Percentiles rank a stretch among this genome's conserved stretches.
Evolutionary conservation across 2,888 invertebrate genomes (phyloP).

Genomic region (Mythimna albipuncta): DNA sequence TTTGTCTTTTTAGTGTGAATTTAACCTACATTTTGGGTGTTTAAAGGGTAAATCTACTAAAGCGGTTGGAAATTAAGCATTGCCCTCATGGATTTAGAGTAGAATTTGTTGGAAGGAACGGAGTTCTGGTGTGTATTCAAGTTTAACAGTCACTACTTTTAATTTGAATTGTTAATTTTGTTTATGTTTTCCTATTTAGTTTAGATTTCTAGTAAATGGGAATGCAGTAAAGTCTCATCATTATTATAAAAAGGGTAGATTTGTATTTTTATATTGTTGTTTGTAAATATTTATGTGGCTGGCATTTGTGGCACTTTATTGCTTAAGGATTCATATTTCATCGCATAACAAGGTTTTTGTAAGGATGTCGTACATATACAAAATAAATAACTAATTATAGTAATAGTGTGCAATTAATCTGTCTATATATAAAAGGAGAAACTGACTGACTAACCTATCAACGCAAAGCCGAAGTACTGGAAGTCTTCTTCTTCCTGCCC

Average conservation of each 20-base stretch:
- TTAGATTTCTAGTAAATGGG: background rate
- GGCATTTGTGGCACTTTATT: no score
- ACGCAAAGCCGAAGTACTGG: no score
- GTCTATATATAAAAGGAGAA: no score
- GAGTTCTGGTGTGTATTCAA: conserved; percentile 7
- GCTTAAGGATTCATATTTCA: no score
- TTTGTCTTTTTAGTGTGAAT: conserved; percentile 5
- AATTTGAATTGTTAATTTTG: conserved; percentile 39
- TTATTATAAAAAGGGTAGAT: background rate
- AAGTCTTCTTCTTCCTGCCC: no score
- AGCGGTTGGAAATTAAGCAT: background rate
- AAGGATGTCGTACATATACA: no score
- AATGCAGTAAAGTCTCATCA: background rate
- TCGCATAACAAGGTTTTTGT: no score
- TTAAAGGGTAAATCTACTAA: background rate
- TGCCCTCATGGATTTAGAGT: background rate
- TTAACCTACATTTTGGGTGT: conserved; percentile 1
- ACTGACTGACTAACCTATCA: no score
- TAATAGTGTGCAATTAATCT: no score
- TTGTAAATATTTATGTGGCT: no score
- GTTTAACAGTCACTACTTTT: conserved; percentile 11
- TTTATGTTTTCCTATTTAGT: conserved; percentile 19
- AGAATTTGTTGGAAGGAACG: background rate
- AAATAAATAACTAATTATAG: no score
- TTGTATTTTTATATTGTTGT: background rate